A percentile compares a stretch with the other conserved stretches of the same genome.
Evolutionary conservation across 2,888 invertebrate species (phyloP).

Genomic region (Phoronis australis): DNA sequence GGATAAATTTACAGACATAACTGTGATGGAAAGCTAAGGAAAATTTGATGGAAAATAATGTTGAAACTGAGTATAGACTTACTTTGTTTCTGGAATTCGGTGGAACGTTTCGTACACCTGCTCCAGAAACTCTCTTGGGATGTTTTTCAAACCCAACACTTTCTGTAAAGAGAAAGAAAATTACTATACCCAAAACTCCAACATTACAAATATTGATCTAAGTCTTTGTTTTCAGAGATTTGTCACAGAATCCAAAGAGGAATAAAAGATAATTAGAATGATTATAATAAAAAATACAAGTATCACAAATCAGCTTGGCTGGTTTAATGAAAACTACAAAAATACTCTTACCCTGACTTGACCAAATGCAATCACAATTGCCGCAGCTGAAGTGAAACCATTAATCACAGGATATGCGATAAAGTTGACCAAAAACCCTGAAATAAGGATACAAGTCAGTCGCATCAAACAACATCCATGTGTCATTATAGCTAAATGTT

Average conservation of each 20-base stretch:
- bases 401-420: conserved; percentile 51
- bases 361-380: conserved; percentile 47
- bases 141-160: conserved; percentile 34
- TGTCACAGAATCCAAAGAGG: too few species aligned
- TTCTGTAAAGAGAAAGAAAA: conserved; percentile 19
- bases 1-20: too few species aligned
- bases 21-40: too few species aligned
- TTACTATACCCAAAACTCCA: too few species aligned
- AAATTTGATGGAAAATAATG: too few species aligned
- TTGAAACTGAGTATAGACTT: conserved; percentile 12
- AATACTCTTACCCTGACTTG: conserved; percentile 42
- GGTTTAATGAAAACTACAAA: neutral
- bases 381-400: conserved; percentile 52
- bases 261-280: neutral
- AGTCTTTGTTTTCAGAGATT: too few species aligned
- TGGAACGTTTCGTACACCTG: conserved; percentile 35
- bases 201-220: too few species aligned
- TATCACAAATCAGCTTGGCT: neutral
- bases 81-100: conserved; percentile 39
- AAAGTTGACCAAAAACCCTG: conserved; percentile 51
- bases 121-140: conserved; percentile 32
- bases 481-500: too few species aligned
- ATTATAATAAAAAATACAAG: neutral
- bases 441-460: too few species aligned
- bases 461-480: too few species aligned